Evolutionary conservation across 2,113 vertebrate species (phyloP).

Genomic region (Sceloporus undulatus): DNA sequence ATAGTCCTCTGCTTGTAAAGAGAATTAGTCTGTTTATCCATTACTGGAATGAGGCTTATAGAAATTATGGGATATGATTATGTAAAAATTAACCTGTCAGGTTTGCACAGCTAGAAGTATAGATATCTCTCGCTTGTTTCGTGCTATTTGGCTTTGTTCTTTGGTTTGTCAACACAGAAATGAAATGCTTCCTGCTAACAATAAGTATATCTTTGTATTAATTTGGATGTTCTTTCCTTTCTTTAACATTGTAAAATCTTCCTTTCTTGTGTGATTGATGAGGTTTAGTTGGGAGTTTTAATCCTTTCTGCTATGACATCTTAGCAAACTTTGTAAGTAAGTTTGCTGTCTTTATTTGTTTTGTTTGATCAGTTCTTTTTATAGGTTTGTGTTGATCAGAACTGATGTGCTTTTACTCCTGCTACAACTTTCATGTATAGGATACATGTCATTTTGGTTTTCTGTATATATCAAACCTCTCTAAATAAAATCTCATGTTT

Average conservation of each 20-base stretch:
- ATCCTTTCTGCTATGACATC: conserved; percentile 5
- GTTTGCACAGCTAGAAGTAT: neutral
- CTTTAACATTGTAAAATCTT: neutral
- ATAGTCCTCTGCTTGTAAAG: too few relatives aligned
- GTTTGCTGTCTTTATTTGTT: conserved; percentile 4
- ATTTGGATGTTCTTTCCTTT: conserved; percentile 11
- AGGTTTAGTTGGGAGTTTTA: neutral
- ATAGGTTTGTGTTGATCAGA: conserved; percentile 5
- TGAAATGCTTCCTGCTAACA: neutral
- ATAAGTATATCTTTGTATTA: neutral
- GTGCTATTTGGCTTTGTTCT: neutral
- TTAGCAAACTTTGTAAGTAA: conserved; percentile 17
- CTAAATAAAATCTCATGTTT: neutral
- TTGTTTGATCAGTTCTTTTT: conserved; percentile 32
- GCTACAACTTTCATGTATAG: conserved; percentile 1
- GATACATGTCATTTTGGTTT: conserved; percentile 23
- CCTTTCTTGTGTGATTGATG: conserved; percentile 8
- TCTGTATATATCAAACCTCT: neutral
- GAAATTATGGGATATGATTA: too few relatives aligned
- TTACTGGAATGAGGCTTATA: too few relatives aligned
- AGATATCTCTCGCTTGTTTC: neutral
- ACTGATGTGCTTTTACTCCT: conserved; percentile 19
- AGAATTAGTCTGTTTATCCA: too few relatives aligned
- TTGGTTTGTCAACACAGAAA: neutral
- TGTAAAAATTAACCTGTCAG: too few relatives aligned